Percentiles rank a stretch among this genome's conserved stretches.
Conservation (phyloP, 2,888 invertebrate genomes). For the Sisyra terminalis region DNA sequence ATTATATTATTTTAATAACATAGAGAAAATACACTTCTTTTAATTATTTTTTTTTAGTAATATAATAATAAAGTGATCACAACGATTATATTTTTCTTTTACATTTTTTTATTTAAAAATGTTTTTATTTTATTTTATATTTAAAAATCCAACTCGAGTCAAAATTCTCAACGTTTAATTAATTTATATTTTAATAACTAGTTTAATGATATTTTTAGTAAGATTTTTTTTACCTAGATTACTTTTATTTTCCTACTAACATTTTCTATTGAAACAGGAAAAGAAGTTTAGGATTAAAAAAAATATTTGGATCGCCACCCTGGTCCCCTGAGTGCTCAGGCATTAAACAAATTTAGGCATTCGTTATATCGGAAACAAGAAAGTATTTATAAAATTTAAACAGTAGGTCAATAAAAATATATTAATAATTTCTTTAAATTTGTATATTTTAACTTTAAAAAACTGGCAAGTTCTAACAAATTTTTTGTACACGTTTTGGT, state of each 20-base stretch:
- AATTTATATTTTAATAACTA: not conserved
- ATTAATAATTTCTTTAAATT: too few relatives aligned
- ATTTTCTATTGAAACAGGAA: too few relatives aligned
- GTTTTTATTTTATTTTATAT: not conserved
- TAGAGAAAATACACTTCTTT: too few relatives aligned
- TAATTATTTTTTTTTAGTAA: too few relatives aligned
- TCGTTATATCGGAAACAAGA: too few relatives aligned
- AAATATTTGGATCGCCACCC: slow-evolving; percentile 24
- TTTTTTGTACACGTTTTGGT: too few relatives aligned
- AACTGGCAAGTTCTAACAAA: too few relatives aligned
- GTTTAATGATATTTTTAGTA: not conserved
- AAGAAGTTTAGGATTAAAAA: slow-evolving; percentile 2
- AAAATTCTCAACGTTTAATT: slow-evolving; percentile 2
- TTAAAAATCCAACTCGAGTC: slow-evolving; percentile 1
- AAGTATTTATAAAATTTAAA: too few relatives aligned
- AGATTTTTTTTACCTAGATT: slow-evolving; percentile 4
- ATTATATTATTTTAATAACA: too few relatives aligned
- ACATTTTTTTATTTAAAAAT: slow-evolving; percentile 1
- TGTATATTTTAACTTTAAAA: too few relatives aligned
- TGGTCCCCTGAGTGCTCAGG: slow-evolving; percentile 28
- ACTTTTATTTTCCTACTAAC: not conserved
- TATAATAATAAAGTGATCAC: too few relatives aligned
- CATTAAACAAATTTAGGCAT: not conserved
- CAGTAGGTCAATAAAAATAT: too few relatives aligned
- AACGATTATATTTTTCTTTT: not conserved